phyloP scores from a whole-genome alignment of 2,888 invertebrate species.

The Aelia acuminata region DNA sequence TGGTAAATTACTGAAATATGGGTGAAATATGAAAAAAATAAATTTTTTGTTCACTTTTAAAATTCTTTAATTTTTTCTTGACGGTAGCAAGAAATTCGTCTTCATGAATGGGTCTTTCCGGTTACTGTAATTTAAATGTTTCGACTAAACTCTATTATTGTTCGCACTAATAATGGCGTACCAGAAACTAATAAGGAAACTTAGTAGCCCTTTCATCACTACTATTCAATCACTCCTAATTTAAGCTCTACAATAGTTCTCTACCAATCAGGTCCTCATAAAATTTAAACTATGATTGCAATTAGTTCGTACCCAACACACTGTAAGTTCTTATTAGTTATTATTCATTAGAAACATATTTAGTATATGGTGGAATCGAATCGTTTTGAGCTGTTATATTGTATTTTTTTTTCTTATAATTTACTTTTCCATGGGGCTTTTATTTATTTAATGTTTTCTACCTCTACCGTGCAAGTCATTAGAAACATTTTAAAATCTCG shows the following conservation, averaged over 20 bases:
- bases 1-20: no score
- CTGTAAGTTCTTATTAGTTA: not conserved
- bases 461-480: no score
- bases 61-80: no score
- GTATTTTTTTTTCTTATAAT: no score
- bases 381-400: no score
- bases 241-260: not conserved
- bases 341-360: not conserved
- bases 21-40: no score
- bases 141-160: not conserved
- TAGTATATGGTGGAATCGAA: no score
- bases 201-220: not conserved
- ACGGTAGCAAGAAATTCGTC: no score
- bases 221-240: not conserved
- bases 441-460: no score
- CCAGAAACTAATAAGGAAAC: slow-evolving; percentile 20
- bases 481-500: no score
- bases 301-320: not conserved
- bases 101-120: not conserved
- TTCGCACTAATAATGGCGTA: not conserved
- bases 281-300: not conserved
- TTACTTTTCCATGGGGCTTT: no score
- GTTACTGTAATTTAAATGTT: not conserved
- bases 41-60: no score
- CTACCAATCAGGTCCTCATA: not conserved